Evolutionary conservation across 2,888 invertebrate genomes (phyloP).

Genomic region (Polyommatus icarus): DNA sequence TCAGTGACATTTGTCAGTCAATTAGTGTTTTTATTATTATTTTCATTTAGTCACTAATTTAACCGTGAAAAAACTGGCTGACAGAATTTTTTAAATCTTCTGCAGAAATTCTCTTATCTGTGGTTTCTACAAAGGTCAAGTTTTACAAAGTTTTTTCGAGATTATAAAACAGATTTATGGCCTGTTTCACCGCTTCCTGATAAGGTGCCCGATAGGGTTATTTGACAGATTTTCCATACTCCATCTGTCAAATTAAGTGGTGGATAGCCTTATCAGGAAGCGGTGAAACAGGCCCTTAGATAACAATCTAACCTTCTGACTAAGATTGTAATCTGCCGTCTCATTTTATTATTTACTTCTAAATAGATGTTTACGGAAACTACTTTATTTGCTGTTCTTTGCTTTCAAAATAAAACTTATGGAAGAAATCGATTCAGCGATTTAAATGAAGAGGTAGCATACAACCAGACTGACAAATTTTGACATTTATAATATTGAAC

Average conservation of each 20-base stretch:
- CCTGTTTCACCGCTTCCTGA: no score
- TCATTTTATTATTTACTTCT: background rate
- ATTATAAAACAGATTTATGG: slow-evolving; percentile 15
- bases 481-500: no score
- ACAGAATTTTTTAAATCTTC: background rate
- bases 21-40: slow-evolving; percentile 22
- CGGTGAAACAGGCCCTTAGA: no score
- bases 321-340: background rate
- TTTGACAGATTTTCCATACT: no score
- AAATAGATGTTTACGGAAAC: background rate
- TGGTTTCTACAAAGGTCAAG: background rate
- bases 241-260: no score
- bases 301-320: slow-evolving; percentile 6
- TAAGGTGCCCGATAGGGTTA: no score
- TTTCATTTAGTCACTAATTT: slow-evolving; percentile 1
- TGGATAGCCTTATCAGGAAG: no score
- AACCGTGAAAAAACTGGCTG: slow-evolving; percentile 1
- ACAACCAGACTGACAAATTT: no score
- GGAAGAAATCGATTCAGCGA: no score
- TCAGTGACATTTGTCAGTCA: slow-evolving; percentile 16
- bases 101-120: background rate
- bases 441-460: no score
- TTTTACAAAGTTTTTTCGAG: background rate
- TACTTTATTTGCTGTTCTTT: no score
- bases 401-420: background rate